phyloP scores from a whole-genome alignment of 2,797 vertebrate genomes.

The Bradypus variegatus region DNA sequence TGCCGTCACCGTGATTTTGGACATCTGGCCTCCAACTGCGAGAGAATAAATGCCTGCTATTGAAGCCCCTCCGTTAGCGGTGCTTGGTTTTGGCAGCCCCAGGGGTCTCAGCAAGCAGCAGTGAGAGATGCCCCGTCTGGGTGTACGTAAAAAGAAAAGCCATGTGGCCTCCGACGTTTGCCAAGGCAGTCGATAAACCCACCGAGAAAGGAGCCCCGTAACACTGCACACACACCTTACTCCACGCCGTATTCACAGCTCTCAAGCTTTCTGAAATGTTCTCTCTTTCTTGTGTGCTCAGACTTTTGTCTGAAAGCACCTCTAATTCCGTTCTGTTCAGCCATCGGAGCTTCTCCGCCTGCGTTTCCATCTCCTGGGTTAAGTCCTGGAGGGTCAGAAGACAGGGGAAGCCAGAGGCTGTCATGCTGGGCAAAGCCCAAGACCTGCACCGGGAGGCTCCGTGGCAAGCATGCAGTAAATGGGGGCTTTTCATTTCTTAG shows the following conservation, averaged over 20 bases:
- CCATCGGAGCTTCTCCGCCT: conserved; percentile 85
- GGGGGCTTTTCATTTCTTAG: background rate
- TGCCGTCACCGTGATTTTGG: too few species aligned
- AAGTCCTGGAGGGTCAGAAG: conserved; percentile 75
- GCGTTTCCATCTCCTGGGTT: conserved; percentile 80
- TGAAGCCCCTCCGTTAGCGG: too few species aligned
- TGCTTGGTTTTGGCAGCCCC: too few species aligned
- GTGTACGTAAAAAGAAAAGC: background rate
- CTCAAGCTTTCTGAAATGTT: conserved; percentile 80
- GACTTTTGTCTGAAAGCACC: conserved; percentile 78
- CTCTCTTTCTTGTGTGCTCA: conserved; percentile 81
- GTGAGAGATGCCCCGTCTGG: background rate
- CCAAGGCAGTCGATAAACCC: background rate
- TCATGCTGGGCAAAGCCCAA: background rate
- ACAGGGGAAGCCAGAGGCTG: background rate
- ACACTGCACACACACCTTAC: conserved; percentile 77
- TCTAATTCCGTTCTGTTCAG: conserved; percentile 85
- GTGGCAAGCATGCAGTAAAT: background rate
- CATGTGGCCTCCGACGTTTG: background rate
- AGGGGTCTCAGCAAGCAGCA: background rate
- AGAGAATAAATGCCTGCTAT: too few species aligned
- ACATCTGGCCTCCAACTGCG: too few species aligned
- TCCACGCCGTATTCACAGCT: conserved; percentile 85
- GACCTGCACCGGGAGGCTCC: background rate
- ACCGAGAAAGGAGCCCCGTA: background rate